These are phyloP conservation scores for Chelonia mydas DNA, from an alignment of 2,797 vertebrate genomes.

Conservation along the genomic window DNA sequence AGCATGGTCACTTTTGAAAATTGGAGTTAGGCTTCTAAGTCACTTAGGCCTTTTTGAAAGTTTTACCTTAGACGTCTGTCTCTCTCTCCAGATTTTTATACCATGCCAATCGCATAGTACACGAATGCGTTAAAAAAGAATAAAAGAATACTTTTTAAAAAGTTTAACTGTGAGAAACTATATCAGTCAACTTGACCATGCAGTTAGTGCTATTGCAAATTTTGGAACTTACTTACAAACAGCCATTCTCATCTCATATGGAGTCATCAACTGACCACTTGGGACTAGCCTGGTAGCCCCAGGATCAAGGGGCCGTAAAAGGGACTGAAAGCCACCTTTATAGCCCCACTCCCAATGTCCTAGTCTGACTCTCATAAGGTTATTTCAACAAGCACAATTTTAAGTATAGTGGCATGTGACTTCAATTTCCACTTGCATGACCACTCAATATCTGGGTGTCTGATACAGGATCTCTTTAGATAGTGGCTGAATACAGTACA, in stretches of 20 bases:
- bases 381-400: not conserved
- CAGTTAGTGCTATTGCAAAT: constrained; percentile 26
- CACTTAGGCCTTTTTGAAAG: not conserved
- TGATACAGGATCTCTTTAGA: not conserved
- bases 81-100: not conserved
- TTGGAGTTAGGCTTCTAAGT: not conserved
- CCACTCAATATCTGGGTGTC: not conserved
- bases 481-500: not conserved
- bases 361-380: not conserved
- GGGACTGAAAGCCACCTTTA: not conserved
- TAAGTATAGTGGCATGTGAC: not conserved
- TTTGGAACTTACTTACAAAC: not conserved
- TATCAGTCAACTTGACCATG: not conserved
- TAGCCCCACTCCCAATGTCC: not conserved
- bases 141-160: not conserved
- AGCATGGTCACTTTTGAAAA: not conserved
- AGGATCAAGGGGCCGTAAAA: not conserved
- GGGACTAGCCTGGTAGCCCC: not conserved
- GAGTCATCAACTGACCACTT: not conserved
- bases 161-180: not conserved
- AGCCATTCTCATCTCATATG: not conserved
- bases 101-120: not conserved
- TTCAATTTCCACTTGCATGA: not conserved
- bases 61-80: not conserved
- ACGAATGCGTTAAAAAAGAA: not conserved